Percentiles rank a stretch among this genome's conserved stretches.
These are phyloP conservation scores for Salvator merianae DNA, from an alignment of 2,113 vertebrate genomes.

Conservation along the genomic window DNA sequence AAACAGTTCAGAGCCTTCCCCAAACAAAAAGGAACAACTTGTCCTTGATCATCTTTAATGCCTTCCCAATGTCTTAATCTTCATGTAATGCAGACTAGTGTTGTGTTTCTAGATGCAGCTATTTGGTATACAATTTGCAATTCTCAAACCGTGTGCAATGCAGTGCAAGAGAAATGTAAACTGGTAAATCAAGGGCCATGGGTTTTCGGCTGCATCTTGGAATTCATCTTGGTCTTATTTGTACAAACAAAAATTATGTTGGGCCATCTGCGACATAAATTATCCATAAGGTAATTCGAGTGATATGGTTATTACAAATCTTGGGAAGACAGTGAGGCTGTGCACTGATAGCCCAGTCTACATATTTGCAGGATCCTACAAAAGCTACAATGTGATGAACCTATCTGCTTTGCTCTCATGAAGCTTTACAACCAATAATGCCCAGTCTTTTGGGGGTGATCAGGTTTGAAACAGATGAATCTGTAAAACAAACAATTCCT, in stretches of 20 bases:
- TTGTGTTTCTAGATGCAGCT: conserved; percentile 33
- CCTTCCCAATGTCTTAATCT: not conserved
- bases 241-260: conserved; percentile 37
- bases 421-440: no score
- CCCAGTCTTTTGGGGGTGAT: no score
- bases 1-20: conserved; percentile 31
- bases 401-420: not conserved
- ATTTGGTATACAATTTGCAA: conserved; percentile 32
- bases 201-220: conserved; percentile 26
- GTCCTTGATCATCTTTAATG: conserved; percentile 12
- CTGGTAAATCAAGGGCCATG: conserved; percentile 16
- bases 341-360: not conserved
- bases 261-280: conserved; percentile 38
- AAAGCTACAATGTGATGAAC: not conserved
- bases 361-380: not conserved
- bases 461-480: no score
- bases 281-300: not conserved
- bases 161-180: conserved; percentile 33
- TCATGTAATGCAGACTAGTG: not conserved
- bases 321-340: conserved; percentile 2
- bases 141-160: conserved; percentile 30
- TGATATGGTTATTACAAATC: conserved; percentile 2
- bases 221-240: conserved; percentile 21
- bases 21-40: conserved; percentile 27
- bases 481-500: no score